Conservation (phyloP, 2,797 vertebrate species). For the Diplodus sargus region DNA sequence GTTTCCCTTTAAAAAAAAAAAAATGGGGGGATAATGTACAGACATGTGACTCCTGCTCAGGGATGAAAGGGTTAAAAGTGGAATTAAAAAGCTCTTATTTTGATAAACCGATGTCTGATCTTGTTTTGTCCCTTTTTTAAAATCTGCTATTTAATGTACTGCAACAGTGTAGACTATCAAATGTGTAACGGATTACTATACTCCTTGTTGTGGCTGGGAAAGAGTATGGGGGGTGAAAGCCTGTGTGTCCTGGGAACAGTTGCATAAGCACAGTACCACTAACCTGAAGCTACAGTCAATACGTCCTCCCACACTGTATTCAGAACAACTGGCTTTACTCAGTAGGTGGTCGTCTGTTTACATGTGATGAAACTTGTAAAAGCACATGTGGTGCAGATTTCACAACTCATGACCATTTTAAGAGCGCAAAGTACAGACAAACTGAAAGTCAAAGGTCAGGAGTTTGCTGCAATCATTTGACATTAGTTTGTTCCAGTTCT, state of each 20-base stretch:
- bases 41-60: neutral
- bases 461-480: too few species aligned
- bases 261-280: neutral
- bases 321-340: neutral
- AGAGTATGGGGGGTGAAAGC: too few species aligned
- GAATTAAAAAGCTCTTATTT: conserved; percentile 45
- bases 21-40: neutral
- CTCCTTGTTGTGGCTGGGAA: conserved; percentile 9
- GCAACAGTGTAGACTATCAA: neutral
- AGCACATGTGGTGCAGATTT: neutral
- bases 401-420: neutral
- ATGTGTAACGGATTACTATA: neutral
- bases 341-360: neutral
- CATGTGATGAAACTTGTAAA: neutral
- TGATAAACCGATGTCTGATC: neutral
- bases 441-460: neutral
- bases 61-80: conserved; percentile 8
- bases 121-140: neutral
- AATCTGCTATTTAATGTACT: neutral
- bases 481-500: neutral
- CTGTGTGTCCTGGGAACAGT: neutral
- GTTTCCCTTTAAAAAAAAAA: conserved; percentile 10
- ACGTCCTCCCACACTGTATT: neutral
- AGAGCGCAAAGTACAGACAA: neutral
- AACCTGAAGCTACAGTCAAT: neutral